Evolutionary conservation across 2,113 vertebrate genomes (phyloP), one percentile per base, ranked within the genome.

Genomic region (Nicator chloris): DNA sequence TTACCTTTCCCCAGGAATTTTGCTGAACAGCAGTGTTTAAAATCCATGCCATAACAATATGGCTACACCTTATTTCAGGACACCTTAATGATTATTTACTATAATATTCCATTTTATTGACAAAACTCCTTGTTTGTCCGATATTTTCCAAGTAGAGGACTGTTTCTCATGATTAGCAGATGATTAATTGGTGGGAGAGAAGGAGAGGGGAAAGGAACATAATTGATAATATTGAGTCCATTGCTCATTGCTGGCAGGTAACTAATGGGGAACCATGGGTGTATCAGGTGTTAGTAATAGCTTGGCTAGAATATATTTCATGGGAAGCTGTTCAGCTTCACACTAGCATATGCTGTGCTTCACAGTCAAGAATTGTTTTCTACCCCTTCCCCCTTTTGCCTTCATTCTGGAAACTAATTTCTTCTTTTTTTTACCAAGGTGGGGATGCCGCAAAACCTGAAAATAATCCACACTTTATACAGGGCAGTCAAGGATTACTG

Each of bases 201-300:
- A 86, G 63, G 60, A 94, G 68, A 85, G 26, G 40, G 60, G 68
- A 92, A 92, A 83, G 53, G 39, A 91, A 88, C 45, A 79, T 64
- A 53, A 89, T 49, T 88, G 75, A 66, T 86, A 90, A 82, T 85
- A 80, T 51, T 95, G 63, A 95, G 73, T 80, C 69, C 76, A 82
- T 93, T 93, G 73, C 93, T 96, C 69, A 90, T 79, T 86, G 79
- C 86, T 97, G 95, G 94, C 92, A 95, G 95, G 92, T 95, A 96
- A 50, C 65, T 80, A 57, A 94, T 86, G 69, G 57, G 65, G 53
- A 92, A 14, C 45, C 77, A 94, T 93, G 95, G 77, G 47, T 95
- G 35, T 60, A 95, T 93, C 86, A 97, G 95, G 95, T 94, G 90
- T 96, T 97, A 96, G 93, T 96, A 97, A 95, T 86, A 90, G 54